These are phyloP conservation scores for Steinernema hermaphroditum DNA, from an alignment of 2,888 invertebrate species.

Conservation along the genomic window DNA sequence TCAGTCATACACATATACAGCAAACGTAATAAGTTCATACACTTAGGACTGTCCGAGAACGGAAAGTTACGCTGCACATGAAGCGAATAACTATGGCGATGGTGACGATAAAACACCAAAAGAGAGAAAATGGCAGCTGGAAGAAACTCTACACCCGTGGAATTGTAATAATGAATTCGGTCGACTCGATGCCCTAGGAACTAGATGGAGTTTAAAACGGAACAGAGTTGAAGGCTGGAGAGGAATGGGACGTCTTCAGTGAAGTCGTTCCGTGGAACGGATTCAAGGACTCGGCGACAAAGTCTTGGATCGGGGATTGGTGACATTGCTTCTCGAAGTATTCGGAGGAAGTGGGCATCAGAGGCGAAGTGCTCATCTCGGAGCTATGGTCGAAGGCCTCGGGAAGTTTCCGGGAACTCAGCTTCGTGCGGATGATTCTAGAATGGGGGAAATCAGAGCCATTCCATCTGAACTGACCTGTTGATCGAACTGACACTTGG, in stretches of 20 bases:
- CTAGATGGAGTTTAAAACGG: background rate
- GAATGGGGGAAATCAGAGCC: background rate
- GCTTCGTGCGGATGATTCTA: conserved; percentile 13
- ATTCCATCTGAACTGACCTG: too few species aligned
- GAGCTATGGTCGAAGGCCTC: background rate
- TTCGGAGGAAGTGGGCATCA: background rate
- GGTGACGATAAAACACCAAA: too few species aligned
- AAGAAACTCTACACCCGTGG: conserved; percentile 12
- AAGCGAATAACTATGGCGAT: too few species aligned
- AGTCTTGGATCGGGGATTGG: background rate
- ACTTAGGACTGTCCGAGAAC: too few species aligned
- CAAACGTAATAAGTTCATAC: too few species aligned
- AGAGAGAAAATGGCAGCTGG: background rate
- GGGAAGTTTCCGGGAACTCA: background rate
- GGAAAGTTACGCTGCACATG: too few species aligned
- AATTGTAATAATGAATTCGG: background rate
- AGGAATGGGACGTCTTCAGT: background rate
- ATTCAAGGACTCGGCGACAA: background rate
- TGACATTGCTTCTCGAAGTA: conserved; percentile 6
- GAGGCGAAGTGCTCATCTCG: background rate
- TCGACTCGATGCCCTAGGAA: background rate
- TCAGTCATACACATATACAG: too few species aligned
- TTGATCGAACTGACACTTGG: conserved; percentile 46
- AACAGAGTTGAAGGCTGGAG: background rate
- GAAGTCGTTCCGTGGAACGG: background rate